Evolutionary conservation across 2,888 invertebrate genomes (phyloP), one percentile per base, ranked within the genome.

Genomic region (Eueremaeus valkanovi): DNA sequence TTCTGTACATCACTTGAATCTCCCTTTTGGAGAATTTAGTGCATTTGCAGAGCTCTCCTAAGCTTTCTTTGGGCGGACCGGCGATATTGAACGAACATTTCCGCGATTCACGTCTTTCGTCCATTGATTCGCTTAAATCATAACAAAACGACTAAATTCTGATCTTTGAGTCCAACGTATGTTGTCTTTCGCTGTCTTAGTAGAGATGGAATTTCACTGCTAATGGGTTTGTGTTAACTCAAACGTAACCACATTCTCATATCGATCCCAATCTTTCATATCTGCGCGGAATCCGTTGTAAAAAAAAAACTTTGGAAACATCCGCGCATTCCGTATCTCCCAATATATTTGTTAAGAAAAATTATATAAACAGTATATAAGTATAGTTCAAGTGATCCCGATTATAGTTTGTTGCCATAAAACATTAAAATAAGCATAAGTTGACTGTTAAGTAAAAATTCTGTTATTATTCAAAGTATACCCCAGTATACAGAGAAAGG

Each of bases 1-100:
- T 95, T 80, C 96, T 88, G 87, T 97, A 97, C 85, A 97, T 92
- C 82, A 93, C 88, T 86, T 96, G 95, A 82, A 97, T 89, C 86
- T 97, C 96, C 76, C 84, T 83, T 74, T 82, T 80, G 51, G 92
- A 90, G 87, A 97, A 97, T 81, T 94, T 88, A 70, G 96, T 96
- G 78, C 90, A 90, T 81, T 90, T 89, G 83, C 93, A 92, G 80
- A 96, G 88, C 76, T 93, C 81, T 76, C 84, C 83, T 74, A 84
- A 80, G 21, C 83, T 83, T 73, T 83, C 83, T 49, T 63, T 45
- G 6, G 49, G 73, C 45, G 72, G 40, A 18, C 63, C 68, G 11
- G 68, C 68, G 1, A 68, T 68, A 3, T 42, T 40, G 24, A 68
- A 68, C 6, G 68, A 68, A 11, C 40, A 68, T 13, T 68, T 68